phyloP scores from a whole-genome alignment of 2,113 vertebrate genomes.

The Galbula dea region DNA sequence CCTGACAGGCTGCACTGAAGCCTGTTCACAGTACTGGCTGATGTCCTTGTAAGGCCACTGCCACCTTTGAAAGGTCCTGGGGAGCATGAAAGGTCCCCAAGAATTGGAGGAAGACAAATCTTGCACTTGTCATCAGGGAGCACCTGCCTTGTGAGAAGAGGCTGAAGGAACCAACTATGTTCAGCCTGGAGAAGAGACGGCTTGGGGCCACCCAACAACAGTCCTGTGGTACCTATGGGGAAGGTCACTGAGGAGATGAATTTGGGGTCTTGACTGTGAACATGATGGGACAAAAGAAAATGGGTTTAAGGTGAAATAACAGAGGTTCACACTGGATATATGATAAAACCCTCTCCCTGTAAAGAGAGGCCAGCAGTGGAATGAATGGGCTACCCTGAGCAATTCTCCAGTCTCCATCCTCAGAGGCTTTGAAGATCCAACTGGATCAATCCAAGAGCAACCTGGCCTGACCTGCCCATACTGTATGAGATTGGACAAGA shows the following conservation, averaged over 20 bases:
- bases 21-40: not conserved
- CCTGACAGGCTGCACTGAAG: not conserved
- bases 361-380: not conserved
- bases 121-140: not conserved
- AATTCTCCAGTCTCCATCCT: not conserved
- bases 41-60: not conserved
- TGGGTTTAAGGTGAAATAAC: not conserved
- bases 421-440: not conserved
- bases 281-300: rapidly evolving
- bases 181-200: not conserved
- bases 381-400: not conserved
- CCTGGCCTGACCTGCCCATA: not conserved
- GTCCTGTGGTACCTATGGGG: too few species aligned
- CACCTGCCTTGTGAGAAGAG: not conserved
- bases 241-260: not conserved
- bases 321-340: not conserved
- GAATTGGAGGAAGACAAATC: not conserved
- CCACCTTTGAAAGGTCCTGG: not conserved
- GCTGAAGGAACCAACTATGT: not conserved
- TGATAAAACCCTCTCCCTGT: not conserved
- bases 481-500: not conserved
- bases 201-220: not conserved
- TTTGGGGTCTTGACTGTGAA: not conserved
- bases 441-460: not conserved
- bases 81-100: not conserved